Evolutionary conservation across 2,888 invertebrate species (phyloP), one percentile per base, ranked within the genome.

Genomic region (Trichogramma evanescens): DNA sequence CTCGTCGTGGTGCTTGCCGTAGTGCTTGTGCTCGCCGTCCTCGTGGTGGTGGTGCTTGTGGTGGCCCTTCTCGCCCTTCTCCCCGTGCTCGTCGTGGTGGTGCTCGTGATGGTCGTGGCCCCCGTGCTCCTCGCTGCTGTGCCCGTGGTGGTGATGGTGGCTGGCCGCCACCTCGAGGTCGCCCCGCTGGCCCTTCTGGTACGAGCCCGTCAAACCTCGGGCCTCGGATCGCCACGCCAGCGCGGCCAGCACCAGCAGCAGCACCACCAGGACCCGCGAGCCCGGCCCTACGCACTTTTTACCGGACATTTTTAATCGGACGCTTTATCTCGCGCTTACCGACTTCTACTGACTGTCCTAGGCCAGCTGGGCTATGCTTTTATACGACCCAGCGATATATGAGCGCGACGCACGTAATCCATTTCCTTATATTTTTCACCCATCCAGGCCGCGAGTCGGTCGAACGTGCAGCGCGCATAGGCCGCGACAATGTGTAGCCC

Each of bases 1-100:
- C 63, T 85, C 86, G 70, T 90, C 88, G 70, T 89, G 88, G 69
- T 90, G 88, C 71, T 89, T 88, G 41, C 87, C 90, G 71, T 91
- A 86, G 59, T 88, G 82, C 9, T 90, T 89, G 70, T 89, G 88
- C 50, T 89, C 89, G 5, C 86, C 89, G 72, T 90, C 87, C 66
- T 74, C 68, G 13, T 71, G 72, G 52, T 73, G 73, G 57, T 74
- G 74, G 49, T 75, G 68, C 4, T 70, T 70, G 53, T 75, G 73
- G 65, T 77, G 71, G 62, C 83, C 84, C 1, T 84, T 83, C 49
- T 84, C 83, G 44, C 84, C 78, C 70, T 83, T 75, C 71, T 78
- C 66, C 53, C 82, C 69, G 75, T 81, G 78, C 78, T 82, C 75
- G 69, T 85, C 75, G 78, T 84, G 63, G 78, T 81, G 68, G 69